Evolutionary conservation across 2,113 vertebrate genomes (phyloP).

Genomic region (Myanophis thanlyinensis): DNA sequence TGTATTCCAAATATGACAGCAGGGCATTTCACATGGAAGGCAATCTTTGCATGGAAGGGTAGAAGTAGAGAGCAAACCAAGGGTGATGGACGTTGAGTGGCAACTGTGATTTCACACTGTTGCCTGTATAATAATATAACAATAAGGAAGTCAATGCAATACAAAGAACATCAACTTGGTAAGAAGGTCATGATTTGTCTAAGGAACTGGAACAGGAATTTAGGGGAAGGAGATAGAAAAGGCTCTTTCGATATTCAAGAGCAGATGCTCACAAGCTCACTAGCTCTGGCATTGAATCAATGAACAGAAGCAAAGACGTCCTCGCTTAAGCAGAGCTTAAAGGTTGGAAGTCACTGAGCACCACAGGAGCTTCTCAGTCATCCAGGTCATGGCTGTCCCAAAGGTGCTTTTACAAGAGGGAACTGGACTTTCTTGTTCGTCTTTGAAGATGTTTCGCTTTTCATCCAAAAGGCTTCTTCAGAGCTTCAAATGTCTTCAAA

Average conservation of each 20-base stretch:
- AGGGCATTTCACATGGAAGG: not conserved
- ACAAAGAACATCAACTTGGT: not conserved
- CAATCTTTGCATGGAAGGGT: not conserved
- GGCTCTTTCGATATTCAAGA: not conserved
- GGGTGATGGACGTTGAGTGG: not conserved
- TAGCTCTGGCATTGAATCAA: not conserved
- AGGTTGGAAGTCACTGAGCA: not conserved
- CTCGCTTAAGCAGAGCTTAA: not conserved
- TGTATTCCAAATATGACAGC: not conserved
- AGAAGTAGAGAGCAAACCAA: not conserved
- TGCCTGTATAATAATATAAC: not conserved
- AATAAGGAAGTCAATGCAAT: not conserved
- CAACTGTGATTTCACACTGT: not conserved
- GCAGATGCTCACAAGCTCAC: not conserved
- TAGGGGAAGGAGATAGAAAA: not conserved
- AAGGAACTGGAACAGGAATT: not conserved
- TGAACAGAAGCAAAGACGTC: not conserved
- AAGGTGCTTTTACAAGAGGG: no score
- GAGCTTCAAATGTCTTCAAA: no score
- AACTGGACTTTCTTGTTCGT: no score
- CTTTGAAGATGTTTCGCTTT: no score
- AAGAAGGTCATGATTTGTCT: not conserved
- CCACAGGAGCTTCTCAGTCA: not conserved
- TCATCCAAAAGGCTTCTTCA: no score
- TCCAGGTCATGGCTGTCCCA: no score